A percentile compares a stretch with the other conserved stretches of the same genome.
phyloP scores from a whole-genome alignment of 1,140 invertebrate genomes.

The Philopotamus ludificatus region DNA sequence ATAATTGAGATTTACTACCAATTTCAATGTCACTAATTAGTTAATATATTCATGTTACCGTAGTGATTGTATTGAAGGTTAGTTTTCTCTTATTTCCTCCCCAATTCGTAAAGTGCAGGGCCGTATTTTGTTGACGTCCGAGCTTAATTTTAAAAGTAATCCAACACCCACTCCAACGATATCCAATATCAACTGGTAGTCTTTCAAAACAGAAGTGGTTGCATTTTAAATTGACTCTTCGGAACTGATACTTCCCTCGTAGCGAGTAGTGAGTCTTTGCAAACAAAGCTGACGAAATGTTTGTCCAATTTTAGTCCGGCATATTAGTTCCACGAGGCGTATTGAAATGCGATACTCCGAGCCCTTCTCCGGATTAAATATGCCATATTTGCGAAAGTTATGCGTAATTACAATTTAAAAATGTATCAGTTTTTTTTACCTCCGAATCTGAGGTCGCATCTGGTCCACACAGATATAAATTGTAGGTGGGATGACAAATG shows the following conservation, averaged over 20 bases:
- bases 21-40: not conserved
- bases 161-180: not conserved
- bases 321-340: constrained; percentile 28
- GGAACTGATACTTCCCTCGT: constrained; percentile 20
- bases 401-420: not conserved
- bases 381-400: not conserved
- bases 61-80: too few species aligned
- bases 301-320: constrained; percentile 27
- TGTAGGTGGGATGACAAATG: constrained; percentile 22
- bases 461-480: not conserved
- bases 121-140: not conserved
- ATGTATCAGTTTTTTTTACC: not conserved
- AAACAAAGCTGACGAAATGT: constrained; percentile 27
- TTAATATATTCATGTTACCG: not conserved
- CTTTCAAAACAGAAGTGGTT: constrained; percentile 7
- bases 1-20: too few species aligned
- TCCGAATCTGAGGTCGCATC: not conserved
- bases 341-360: constrained; percentile 17
- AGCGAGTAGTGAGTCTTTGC: constrained; percentile 10
- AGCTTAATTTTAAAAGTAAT: constrained; percentile 3
- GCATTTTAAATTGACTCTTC: constrained; percentile 28
- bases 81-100: too few species aligned
- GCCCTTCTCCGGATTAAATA: not conserved
- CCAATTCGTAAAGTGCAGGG: not conserved
- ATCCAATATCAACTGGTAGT: constrained; percentile 5